Base-by-base conservation (phyloP, 2,113 vertebrate species). In the Urocolius indicus region DNA sequence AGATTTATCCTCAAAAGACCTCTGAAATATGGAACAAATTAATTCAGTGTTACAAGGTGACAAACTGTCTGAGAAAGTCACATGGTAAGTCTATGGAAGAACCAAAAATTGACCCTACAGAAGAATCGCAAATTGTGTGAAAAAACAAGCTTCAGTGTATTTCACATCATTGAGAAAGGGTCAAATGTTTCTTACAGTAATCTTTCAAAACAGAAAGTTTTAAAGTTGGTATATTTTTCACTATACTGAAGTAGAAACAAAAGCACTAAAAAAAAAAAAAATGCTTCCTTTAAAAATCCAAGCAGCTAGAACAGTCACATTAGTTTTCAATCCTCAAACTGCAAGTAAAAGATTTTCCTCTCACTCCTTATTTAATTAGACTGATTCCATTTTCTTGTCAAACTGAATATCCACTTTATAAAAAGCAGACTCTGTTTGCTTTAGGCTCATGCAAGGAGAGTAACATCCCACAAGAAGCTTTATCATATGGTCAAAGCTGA, bases 301-400 rank as follows among this genome's bases (percentile, higher is more conserved):
- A 95, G 45, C 49, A 83, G 36, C 24, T 84, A 89, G 82, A 95
- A 69, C 46, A 91, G 84, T 91, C 92, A 62, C 63, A 66, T 45
- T 24, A 92, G 81, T 93, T 90, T 95, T 93, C 87, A 96, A 67
- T 92, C 61, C 34, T 93, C 94, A 88, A 48, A 45, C 74, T 90
- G 15, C 27, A 92, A 54, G 57, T 94, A 91, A 96, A 79, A 96
- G 46, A 9, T 79, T 95, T 95, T 83, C 9, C 16, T 24, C 19
- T 79, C 51, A 89, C 72, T 95, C 90, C 73, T 71, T 78, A 59
- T 89, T 97, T 91, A 67, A 91, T 91, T 88, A 90, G 89, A 74
- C 66, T 66, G 36, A 91, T 97, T 96, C 79, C 86, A 94, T 95
- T 97, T 96, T 94, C 80, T 96, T 90, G 66, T 93, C 92, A 96